These are phyloP conservation scores for Chiloscyllium plagiosum DNA, from an alignment of 2,113 vertebrate genomes.

Conservation along the genomic window DNA sequence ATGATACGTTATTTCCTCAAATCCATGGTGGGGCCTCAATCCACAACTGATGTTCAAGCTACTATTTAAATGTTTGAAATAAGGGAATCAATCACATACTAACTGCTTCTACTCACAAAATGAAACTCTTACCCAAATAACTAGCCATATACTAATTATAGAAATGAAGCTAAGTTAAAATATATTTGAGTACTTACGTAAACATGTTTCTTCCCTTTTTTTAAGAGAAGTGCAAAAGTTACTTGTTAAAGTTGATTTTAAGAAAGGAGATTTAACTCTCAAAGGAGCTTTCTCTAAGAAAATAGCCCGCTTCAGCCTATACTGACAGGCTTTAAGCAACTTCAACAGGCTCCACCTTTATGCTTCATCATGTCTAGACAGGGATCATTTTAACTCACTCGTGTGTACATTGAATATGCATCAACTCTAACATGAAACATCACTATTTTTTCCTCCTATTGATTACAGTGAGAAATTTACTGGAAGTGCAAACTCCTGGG, in stretches of 20 bases:
- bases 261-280: constrained; percentile 20
- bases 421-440: background rate
- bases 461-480: background rate
- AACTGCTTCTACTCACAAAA: background rate
- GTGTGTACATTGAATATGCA: background rate
- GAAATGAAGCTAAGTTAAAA: constrained; percentile 6
- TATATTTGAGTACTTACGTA: constrained; percentile 11
- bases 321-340: constrained; percentile 31
- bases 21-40: background rate
- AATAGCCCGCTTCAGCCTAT: constrained; percentile 15
- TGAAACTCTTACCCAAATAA: background rate
- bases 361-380: constrained; percentile 34
- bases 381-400: constrained; percentile 15
- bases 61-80: background rate
- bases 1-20: background rate
- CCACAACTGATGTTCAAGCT: background rate
- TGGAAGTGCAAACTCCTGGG: background rate
- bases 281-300: background rate
- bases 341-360: constrained; percentile 32
- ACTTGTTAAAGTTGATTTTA: constrained; percentile 17
- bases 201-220: constrained; percentile 22
- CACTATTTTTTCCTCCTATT: background rate
- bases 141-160: too few relatives aligned
- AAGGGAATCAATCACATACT: background rate
- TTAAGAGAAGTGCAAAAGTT: background rate